Evolutionary conservation across 1,140 invertebrate genomes (phyloP).

Genomic region (Nautilus pompilius): DNA sequence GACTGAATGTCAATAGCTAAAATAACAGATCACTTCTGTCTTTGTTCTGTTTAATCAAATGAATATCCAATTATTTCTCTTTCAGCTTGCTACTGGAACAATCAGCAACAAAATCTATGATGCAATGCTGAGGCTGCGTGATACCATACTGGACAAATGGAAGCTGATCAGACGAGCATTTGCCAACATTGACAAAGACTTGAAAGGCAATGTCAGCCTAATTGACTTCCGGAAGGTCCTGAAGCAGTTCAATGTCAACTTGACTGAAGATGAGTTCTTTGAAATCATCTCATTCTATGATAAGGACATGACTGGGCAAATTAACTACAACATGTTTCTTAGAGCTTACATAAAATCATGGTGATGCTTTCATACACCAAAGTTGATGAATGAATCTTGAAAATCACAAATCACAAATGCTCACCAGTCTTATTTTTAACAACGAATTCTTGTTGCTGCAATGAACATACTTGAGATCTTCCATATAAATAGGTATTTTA

Average conservation of each 20-base stretch:
- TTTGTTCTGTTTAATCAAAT: no score
- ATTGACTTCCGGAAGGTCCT: conserved; percentile 43
- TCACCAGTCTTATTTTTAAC: no score
- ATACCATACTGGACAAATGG: conserved; percentile 42
- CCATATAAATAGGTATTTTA: no score
- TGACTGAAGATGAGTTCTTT: conserved; percentile 48
- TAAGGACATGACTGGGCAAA: conserved; percentile 36
- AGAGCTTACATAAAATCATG: conserved; percentile 29
- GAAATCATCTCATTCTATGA: conserved; percentile 45
- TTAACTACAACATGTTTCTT: conserved; percentile 51
- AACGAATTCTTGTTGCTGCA: no score
- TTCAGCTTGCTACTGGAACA: conserved; percentile 13
- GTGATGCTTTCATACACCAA: no score
- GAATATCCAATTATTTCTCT: no score
- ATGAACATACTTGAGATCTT: no score
- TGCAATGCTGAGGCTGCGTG: conserved; percentile 34
- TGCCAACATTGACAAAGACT: conserved; percentile 24
- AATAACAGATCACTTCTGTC: no score
- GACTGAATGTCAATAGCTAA: no score
- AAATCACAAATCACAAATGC: no score
- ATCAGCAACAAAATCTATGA: conserved; percentile 22
- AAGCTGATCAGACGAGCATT: conserved; percentile 49
- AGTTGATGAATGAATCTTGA: no score
- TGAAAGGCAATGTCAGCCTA: conserved; percentile 26
- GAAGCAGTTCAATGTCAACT: conserved; percentile 42